Conservation (phyloP, 2,888 invertebrate genomes). For the Ornithoptera priamus region DNA sequence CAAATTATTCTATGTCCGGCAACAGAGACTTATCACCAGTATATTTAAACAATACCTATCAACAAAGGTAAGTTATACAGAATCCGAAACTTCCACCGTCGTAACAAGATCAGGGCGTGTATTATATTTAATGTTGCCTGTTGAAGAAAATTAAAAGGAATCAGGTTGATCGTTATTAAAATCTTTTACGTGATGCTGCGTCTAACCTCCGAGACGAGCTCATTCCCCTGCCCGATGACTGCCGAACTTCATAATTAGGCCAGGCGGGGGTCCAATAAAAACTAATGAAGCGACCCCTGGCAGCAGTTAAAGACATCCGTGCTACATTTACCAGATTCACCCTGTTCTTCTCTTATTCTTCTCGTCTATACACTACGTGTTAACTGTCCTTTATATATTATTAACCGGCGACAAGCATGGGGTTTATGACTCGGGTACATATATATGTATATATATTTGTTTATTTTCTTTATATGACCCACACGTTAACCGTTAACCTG, state of each 20-base stretch:
- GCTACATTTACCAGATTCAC: conserved; percentile 48
- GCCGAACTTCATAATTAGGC: conserved; percentile 54
- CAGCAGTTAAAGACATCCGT: conserved; percentile 54
- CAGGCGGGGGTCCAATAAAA: conserved; percentile 54
- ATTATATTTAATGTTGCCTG: too few relatives aligned
- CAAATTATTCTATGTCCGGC: too few relatives aligned
- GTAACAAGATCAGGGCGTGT: not conserved
- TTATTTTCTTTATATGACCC: too few relatives aligned
- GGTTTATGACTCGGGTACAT: too few relatives aligned
- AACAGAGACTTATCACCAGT: too few relatives aligned
- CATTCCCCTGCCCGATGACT: conserved; percentile 23
- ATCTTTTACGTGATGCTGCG: conserved; percentile 11
- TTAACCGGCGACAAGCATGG: too few relatives aligned
- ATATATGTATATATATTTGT: too few relatives aligned
- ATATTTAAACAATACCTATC: too few relatives aligned
- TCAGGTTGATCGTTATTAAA: conserved; percentile 1
- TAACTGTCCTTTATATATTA: conserved; percentile 8
- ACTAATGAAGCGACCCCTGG: conserved; percentile 56
- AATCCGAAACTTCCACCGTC: too few relatives aligned
- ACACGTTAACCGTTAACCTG: too few relatives aligned
- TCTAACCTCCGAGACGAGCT: conserved; percentile 13
- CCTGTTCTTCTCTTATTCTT: conserved; percentile 33
- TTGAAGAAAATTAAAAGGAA: not conserved
- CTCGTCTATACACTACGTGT: conserved; percentile 25
- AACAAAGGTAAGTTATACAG: too few relatives aligned